Percentiles rank a stretch among this genome's conserved stretches.
phyloP scores from a whole-genome alignment of 2,797 vertebrate species.

The Helicolenus hilgendorfi region DNA sequence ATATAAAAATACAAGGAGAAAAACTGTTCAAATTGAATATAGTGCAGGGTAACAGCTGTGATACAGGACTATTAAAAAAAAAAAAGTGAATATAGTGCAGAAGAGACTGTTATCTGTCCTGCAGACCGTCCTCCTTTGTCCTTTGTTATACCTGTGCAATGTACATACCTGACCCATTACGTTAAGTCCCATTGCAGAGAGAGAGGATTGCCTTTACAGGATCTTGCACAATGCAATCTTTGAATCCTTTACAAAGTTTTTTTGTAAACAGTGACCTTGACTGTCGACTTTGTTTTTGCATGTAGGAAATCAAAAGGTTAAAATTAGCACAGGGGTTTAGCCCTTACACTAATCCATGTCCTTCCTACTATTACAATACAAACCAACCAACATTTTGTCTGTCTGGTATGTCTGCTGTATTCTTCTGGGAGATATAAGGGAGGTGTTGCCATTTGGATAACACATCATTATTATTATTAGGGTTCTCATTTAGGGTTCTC shows the following conservation, averaged over 20 bases:
- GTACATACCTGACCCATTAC: background rate
- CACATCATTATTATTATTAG: background rate
- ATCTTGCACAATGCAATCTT: background rate
- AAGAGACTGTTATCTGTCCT: too few relatives aligned
- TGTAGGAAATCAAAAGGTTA: slow-evolving; percentile 69
- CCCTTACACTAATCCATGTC: slow-evolving; percentile 72
- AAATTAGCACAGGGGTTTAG: slow-evolving; percentile 80
- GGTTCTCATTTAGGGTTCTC: background rate
- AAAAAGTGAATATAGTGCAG: too few relatives aligned
- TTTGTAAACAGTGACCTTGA: slow-evolving; percentile 29
- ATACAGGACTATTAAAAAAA: too few relatives aligned
- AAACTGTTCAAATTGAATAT: too few relatives aligned
- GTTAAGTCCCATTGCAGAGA: background rate
- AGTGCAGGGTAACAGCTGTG: too few relatives aligned
- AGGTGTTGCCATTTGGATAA: background rate
- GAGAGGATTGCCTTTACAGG: background rate
- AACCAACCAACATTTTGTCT: slow-evolving; percentile 15
- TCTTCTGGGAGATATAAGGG: background rate
- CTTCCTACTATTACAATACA: slow-evolving; percentile 59
- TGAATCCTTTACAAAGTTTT: background rate
- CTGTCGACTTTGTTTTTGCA: slow-evolving; percentile 40
- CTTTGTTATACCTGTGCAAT: background rate
- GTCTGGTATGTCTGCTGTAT: background rate
- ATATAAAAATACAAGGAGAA: too few relatives aligned
- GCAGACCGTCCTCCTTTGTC: too few relatives aligned